Conservation (phyloP, 2,888 invertebrate genomes). For the Cactoblastis cactorum region DNA sequence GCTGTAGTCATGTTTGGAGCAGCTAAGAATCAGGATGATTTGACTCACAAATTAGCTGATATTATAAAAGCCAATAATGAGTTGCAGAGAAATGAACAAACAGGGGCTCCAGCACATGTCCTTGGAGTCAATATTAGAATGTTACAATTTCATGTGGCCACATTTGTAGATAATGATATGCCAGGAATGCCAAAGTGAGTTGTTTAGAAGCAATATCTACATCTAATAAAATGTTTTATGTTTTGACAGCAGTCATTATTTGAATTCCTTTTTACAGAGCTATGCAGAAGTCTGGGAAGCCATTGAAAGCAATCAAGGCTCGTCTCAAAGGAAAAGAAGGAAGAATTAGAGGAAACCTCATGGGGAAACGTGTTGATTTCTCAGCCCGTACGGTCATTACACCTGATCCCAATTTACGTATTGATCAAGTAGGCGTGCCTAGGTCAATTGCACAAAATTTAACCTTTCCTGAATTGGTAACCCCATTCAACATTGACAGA, state of each 20-base stretch:
- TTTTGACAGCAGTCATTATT: neutral
- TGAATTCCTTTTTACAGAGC: constrained; percentile 78
- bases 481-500: constrained; percentile 99
- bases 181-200: constrained; percentile 93
- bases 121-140: constrained; percentile 97
- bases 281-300: constrained; percentile 99
- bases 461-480: constrained; percentile 99
- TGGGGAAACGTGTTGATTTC: constrained; percentile 99
- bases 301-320: constrained; percentile 98
- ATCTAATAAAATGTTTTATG: neutral
- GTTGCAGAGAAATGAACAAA: constrained; percentile 94
- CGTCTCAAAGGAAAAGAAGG: constrained; percentile 99
- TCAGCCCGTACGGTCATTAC: constrained; percentile 99
- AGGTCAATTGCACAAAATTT: constrained; percentile 98
- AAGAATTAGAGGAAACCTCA: constrained; percentile 98
- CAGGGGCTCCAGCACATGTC: constrained; percentile 98
- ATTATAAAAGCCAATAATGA: constrained; percentile 99
- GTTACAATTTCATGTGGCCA: constrained; percentile 99
- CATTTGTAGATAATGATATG: constrained; percentile 98
- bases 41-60: constrained; percentile 98
- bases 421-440: constrained; percentile 98
- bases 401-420: constrained; percentile 95
- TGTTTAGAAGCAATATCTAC: neutral
- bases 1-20: constrained; percentile 99
- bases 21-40: constrained; percentile 98